Percentiles rank a stretch among this genome's conserved stretches.
These are phyloP conservation scores for Rhopalosiphum padi DNA, from an alignment of 1,140 invertebrate species.

Conservation along the genomic window DNA sequence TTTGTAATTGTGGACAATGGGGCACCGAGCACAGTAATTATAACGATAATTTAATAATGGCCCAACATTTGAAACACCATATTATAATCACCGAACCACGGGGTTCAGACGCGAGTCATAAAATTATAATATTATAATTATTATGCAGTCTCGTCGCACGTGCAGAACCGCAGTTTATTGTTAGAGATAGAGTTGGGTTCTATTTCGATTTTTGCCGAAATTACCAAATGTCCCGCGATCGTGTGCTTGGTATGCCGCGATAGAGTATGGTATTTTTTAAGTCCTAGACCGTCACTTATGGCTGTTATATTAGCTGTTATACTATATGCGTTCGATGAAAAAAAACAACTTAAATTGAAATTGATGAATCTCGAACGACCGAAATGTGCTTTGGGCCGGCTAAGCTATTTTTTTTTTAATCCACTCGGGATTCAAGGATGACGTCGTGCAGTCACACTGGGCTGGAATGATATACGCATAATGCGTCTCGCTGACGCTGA, in stretches of 20 bases:
- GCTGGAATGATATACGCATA: not conserved
- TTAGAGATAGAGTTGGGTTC: not conserved
- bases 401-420: not conserved
- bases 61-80: not conserved
- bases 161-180: not conserved
- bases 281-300: not conserved
- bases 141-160: not conserved
- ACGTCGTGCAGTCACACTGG: not conserved
- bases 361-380: not conserved
- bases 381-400: not conserved
- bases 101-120: not conserved
- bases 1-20: not conserved
- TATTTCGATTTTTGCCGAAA: not conserved
- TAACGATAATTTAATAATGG: not conserved
- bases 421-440: not conserved
- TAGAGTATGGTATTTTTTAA: not conserved
- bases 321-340: not conserved
- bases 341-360: not conserved
- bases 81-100: not conserved
- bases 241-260: not conserved
- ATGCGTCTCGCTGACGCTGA: not conserved
- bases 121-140: slow-evolving; percentile 11
- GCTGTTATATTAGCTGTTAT: not conserved
- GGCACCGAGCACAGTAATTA: not conserved
- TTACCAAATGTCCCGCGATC: not conserved